These are phyloP conservation scores for Chelon labrosus DNA, from an alignment of 2,797 vertebrate species.

Conservation along the genomic window DNA sequence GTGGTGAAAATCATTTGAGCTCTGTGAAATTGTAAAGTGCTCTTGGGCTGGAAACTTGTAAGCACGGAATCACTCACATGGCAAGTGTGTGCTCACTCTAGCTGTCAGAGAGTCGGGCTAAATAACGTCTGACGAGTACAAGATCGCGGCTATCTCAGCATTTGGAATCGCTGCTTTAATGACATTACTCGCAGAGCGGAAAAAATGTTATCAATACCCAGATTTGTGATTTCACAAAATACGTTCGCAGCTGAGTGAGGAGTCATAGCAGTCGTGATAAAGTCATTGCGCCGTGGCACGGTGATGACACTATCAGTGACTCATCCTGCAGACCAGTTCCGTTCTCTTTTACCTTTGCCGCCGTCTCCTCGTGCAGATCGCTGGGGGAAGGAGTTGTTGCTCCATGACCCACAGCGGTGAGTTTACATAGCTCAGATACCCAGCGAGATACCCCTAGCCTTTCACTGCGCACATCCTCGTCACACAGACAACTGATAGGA, in stretches of 20 bases:
- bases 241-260: too few species aligned
- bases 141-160: constrained; percentile 19
- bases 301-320: constrained; percentile 57
- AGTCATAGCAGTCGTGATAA: constrained; percentile 23
- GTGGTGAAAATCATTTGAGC: constrained; percentile 9
- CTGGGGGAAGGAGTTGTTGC: constrained; percentile 41
- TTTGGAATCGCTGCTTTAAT: constrained; percentile 9
- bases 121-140: constrained; percentile 19
- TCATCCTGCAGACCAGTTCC: constrained; percentile 37
- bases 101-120: constrained; percentile 9
- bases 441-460: constrained; percentile 66
- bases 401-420: constrained; percentile 76
- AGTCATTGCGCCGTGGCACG: constrained; percentile 36
- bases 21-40: constrained; percentile 14
- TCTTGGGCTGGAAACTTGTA: background rate
- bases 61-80: constrained; percentile 7
- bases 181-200: constrained; percentile 33
- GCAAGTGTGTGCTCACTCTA: constrained; percentile 16
- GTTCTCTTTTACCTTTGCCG: constrained; percentile 44
- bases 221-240: constrained; percentile 13
- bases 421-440: constrained; percentile 86
- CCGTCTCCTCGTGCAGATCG: constrained; percentile 29
- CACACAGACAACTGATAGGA: constrained; percentile 74
- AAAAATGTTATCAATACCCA: constrained; percentile 26
- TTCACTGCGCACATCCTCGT: constrained; percentile 57